These are phyloP conservation scores for Squalus acanthias DNA, from an alignment of 2,797 vertebrate species.

Conservation along the genomic window DNA sequence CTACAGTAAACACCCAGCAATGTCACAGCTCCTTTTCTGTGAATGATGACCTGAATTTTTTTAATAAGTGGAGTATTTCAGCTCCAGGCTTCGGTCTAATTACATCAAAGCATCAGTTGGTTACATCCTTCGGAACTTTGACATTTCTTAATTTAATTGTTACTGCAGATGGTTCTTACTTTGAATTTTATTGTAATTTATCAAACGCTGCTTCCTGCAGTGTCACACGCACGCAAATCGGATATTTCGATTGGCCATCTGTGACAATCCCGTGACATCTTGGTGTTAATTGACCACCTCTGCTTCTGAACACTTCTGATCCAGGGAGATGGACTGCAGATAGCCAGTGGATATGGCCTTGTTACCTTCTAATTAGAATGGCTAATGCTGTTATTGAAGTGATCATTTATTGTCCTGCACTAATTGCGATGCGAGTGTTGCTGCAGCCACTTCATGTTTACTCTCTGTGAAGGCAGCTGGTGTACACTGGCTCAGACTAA, in stretches of 20 bases:
- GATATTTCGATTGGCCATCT: not conserved
- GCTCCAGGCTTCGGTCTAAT: not conserved
- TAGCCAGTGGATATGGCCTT: not conserved
- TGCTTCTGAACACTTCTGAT: not conserved
- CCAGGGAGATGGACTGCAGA: not conserved
- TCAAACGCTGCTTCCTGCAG: not conserved
- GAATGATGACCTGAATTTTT: not conserved
- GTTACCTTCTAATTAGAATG: not conserved
- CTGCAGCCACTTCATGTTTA: no score
- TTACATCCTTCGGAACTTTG: not conserved
- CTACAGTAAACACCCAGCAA: not conserved
- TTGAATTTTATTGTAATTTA: not conserved
- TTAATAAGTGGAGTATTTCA: not conserved
- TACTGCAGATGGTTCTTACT: not conserved
- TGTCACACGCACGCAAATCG: not conserved
- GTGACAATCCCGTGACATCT: not conserved
- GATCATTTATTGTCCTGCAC: not conserved
- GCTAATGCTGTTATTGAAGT: not conserved
- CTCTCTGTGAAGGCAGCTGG: not conserved
- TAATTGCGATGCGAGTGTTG: not conserved
- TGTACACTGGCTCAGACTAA: not conserved
- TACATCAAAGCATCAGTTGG: not conserved
- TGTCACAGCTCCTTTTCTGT: not conserved
- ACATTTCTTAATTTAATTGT: constrained; percentile 12
- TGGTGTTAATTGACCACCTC: not conserved